Evolutionary conservation across 1,140 invertebrate genomes (phyloP), one percentile per base, ranked within the genome.

Genomic region (Psix sp.): DNA sequence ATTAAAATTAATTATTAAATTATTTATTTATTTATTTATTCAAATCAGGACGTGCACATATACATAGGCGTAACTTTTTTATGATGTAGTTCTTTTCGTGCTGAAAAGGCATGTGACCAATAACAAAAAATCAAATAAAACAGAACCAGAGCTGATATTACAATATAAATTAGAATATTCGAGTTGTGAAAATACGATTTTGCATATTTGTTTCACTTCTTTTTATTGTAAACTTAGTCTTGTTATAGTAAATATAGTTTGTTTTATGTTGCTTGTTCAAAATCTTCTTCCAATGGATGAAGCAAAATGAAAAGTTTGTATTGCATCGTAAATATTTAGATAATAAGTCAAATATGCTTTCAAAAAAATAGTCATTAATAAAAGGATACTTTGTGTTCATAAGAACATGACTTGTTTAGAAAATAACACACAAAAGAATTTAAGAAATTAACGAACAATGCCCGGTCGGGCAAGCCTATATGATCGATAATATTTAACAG

Each of bases 21-120:
- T 18, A 52, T 33, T 43, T 43, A 52, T 52, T 60, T 60, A 70
- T 60, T 70, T 70, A 59, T 59, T 51, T 62, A 63, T 59, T 54
- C 26, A 29, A 40, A 15, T 33, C 14, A 9, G 11, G 20, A 20
- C n/a, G 33, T 46, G 42, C 42, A 35, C 24, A 43, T 24, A 14
- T 31, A 39, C 31, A 35, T 60, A 60, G 54, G 11, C 38, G 20
- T 35, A 60, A 52, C 31, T 54, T 70, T 59, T 52, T 43, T 59
- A 54, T 45, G 40, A 17, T 18, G 17, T 43, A 68, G 31, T 48
- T 48, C 24, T 62, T 26, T 40, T 33, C 52, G 54, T 59, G 54
- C 51, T 48, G 33, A 54, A 29, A 31, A 48, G 42, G 62, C 51
- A 56, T 65, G 54, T 54, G 48, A 54, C 40, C 40, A 3, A 26